Evolutionary conservation across 2,113 vertebrate genomes (phyloP).

Genomic region (Numenius arquata): DNA sequence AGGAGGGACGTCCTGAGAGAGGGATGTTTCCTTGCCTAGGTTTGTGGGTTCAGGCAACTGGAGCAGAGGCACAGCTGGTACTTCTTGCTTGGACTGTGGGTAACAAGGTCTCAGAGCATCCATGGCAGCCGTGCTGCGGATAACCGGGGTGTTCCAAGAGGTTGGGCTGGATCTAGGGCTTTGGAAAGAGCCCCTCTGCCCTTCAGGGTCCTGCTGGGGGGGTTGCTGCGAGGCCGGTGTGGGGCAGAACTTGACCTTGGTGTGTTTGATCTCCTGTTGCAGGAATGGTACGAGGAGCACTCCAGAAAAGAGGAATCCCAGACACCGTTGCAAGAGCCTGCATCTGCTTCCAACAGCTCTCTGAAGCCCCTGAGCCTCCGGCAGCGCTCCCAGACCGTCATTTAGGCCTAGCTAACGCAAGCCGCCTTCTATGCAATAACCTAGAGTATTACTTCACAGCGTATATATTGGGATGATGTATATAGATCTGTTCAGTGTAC

Average conservation of each 20-base stretch:
- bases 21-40: not conserved
- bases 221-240: fast-evolving
- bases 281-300: conserved; percentile 94
- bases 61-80: not conserved
- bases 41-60: not conserved
- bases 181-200: not conserved
- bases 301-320: conserved; percentile 78
- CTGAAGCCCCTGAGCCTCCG: conserved; percentile 65
- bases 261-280: not conserved
- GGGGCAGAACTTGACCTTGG: not conserved
- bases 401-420: conserved; percentile 29
- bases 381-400: conserved; percentile 80
- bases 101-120: not conserved
- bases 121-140: not conserved
- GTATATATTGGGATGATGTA: not conserved
- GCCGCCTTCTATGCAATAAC: conserved; percentile 76
- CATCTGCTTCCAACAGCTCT: conserved; percentile 7
- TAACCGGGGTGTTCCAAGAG: not conserved
- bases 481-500: not conserved
- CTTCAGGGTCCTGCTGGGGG: not conserved
- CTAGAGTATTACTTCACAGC: conserved; percentile 23
- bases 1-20: not conserved
- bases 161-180: too few relatives aligned
- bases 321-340: conserved; percentile 53
- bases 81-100: not conserved